These are phyloP conservation scores for Oscheius sp. DNA, from an alignment of 2,888 invertebrate species.

Conservation along the genomic window DNA sequence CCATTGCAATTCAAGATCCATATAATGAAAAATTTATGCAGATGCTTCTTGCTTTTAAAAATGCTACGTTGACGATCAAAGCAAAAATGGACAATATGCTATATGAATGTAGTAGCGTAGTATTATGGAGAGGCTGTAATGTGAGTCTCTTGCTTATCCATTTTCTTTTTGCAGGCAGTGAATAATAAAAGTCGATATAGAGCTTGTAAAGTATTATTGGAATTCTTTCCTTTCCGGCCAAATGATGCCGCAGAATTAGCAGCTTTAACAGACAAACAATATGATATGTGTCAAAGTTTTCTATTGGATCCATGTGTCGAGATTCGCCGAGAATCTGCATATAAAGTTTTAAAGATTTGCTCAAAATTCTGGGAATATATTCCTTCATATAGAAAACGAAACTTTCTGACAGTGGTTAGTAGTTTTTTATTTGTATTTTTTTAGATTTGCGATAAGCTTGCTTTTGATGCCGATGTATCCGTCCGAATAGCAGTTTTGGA, in stretches of 20 bases:
- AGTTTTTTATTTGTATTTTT: background rate
- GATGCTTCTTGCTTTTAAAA: background rate
- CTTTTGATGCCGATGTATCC: background rate
- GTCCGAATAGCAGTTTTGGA: background rate
- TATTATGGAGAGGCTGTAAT: conserved; percentile 3
- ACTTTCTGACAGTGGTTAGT: background rate
- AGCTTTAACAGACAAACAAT: background rate
- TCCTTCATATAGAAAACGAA: background rate
- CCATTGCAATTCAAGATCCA: background rate
- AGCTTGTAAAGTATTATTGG: background rate
- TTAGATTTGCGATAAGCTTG: conserved; percentile 9
- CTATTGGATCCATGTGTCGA: conserved; percentile 1
- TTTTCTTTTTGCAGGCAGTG: background rate
- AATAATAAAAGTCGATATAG: conserved; percentile 11
- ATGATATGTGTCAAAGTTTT: no score
- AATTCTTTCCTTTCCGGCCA: conserved; percentile 16
- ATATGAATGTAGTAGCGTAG: conserved; percentile 1
- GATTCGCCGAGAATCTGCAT: background rate
- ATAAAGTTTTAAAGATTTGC: background rate
- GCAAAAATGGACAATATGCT: conserved; percentile 19
- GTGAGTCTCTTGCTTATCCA: background rate
- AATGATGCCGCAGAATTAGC: background rate
- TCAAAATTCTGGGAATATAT: conserved; percentile 5
- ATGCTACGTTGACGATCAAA: background rate
- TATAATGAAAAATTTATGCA: background rate